Conservation (phyloP, 2,113 vertebrate genomes). For the Myiagra hebetior region DNA sequence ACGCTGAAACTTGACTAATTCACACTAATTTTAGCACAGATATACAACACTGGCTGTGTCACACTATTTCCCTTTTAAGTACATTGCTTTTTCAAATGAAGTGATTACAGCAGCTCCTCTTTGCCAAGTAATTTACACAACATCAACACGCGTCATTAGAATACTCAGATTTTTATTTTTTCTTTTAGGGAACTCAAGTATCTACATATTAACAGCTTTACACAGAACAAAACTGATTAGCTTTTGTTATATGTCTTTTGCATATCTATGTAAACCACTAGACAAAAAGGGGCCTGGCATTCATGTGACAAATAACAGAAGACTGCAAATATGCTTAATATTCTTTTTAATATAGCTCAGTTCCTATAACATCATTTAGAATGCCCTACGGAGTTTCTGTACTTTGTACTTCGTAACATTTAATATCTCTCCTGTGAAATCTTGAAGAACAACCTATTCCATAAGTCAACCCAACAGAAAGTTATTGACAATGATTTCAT, state of each 20-base stretch:
- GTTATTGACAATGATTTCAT: neutral
- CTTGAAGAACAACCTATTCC: neutral
- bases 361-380: neutral
- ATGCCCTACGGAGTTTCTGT: neutral
- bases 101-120: neutral
- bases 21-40: neutral
- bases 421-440: neutral
- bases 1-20: neutral
- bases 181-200: neutral
- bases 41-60: neutral
- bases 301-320: slow-evolving; percentile 1
- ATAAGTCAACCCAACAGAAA: neutral
- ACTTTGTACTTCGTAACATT: slow-evolving; percentile 10
- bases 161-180: neutral
- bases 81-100: slow-evolving; percentile 1
- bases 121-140: neutral
- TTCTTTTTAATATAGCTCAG: neutral
- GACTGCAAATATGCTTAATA: slow-evolving; percentile 23
- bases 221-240: slow-evolving; percentile 42
- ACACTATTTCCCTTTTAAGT: neutral
- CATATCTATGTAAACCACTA: neutral
- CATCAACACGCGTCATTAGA: neutral
- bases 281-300: neutral
- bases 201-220: slow-evolving; percentile 27
- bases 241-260: slow-evolving; percentile 30